A percentile compares a stretch with the other conserved stretches of the same genome.
Evolutionary conservation across 2,113 vertebrate species (phyloP).

Genomic region (Equus quagga): DNA sequence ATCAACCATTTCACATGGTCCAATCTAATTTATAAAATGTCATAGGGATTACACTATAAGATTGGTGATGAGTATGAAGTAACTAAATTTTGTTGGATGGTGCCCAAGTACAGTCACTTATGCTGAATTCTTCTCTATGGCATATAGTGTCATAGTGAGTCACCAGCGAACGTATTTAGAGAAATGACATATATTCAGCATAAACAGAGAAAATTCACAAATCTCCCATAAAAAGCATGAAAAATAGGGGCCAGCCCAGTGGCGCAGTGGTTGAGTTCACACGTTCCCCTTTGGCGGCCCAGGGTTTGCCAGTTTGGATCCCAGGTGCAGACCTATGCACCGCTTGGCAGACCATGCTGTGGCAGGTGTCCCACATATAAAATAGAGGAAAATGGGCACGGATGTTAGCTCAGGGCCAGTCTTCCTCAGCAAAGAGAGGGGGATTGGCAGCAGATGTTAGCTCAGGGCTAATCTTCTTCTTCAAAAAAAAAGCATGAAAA

Average conservation of each 20-base stretch:
- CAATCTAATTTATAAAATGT: neutral
- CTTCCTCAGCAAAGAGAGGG: too few relatives aligned
- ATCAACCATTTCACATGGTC: neutral
- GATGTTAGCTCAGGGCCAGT: too few relatives aligned
- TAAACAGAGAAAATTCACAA: constrained; percentile 5
- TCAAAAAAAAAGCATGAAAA: neutral
- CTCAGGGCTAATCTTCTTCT: too few relatives aligned
- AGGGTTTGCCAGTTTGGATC: too few relatives aligned
- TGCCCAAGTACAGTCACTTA: neutral
- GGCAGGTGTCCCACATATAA: too few relatives aligned
- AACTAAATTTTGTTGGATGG: neutral
- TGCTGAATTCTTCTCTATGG: neutral
- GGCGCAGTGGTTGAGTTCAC: too few relatives aligned
- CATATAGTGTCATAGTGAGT: neutral
- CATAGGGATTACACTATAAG: neutral
- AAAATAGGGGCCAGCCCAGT: neutral
- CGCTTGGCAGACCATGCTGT: too few relatives aligned
- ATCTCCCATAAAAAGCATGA: neutral
- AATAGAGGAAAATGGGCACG: too few relatives aligned
- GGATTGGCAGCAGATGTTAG: too few relatives aligned
- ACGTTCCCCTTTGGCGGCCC: too few relatives aligned
- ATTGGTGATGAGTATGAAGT: neutral
- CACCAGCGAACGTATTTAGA: neutral
- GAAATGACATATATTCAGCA: neutral
- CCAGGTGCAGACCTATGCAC: too few relatives aligned